Evolutionary conservation across 1,140 invertebrate species (phyloP).

Genomic region (Dreissena polymorpha): DNA sequence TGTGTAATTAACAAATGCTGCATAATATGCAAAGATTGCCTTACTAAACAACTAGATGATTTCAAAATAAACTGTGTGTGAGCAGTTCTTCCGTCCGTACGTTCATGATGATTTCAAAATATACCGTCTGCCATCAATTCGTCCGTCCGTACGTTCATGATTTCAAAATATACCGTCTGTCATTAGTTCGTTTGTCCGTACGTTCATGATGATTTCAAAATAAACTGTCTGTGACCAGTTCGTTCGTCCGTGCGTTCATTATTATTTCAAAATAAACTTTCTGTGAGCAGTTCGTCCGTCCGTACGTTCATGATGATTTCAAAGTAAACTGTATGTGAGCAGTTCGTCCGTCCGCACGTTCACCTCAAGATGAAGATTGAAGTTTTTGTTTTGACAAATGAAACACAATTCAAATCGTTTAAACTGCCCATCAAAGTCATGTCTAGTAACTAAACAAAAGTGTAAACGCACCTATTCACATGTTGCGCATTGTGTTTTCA

Average conservation of each 20-base stretch:
- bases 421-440: no score
- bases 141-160: conserved; percentile 1
- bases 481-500: no score
- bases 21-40: no score
- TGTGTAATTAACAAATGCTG: no score
- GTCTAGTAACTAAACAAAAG: no score
- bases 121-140: neutral
- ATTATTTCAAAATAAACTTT: no score
- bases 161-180: neutral
- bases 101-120: no score
- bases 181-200: neutral
- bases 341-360: neutral
- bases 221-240: no score
- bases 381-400: neutral
- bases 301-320: neutral
- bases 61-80: no score
- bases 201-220: conserved; percentile 1
- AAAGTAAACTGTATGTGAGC: no score
- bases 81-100: conserved; percentile 1
- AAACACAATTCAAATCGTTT: neutral
- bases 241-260: neutral
- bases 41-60: no score
- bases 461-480: no score
- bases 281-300: neutral
- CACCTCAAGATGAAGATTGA: neutral